A percentile compares a stretch with the other conserved stretches of the same genome.
Evolutionary conservation across 2,888 invertebrate species (phyloP).

Genomic region (Antheraea yamamai): DNA sequence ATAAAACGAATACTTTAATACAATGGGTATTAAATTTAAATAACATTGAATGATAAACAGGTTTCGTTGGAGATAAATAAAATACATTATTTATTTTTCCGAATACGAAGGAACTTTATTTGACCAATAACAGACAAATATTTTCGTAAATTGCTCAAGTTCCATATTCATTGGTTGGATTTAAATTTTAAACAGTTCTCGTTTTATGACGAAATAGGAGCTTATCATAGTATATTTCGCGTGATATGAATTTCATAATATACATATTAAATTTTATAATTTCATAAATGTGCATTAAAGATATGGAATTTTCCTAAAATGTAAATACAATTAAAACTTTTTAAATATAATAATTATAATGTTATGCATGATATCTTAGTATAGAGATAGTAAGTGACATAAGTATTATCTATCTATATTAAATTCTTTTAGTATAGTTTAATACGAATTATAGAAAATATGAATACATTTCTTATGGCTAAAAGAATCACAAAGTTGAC

Average conservation of each 20-base stretch:
- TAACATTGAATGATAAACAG: not conserved
- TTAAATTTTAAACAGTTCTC: slow-evolving; percentile 53
- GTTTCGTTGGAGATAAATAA: slow-evolving; percentile 29
- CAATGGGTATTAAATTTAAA: not conserved
- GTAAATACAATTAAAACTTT: slow-evolving; percentile 62
- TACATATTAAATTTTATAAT: slow-evolving; percentile 36
- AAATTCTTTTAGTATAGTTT: slow-evolving; percentile 48
- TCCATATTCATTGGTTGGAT: slow-evolving; percentile 47
- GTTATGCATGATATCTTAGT: slow-evolving; percentile 47
- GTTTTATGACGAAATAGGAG: slow-evolving; percentile 65
- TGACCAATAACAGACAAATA: slow-evolving; percentile 72
- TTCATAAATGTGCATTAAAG: slow-evolving; percentile 58
- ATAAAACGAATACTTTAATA: not conserved
- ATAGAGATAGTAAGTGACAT: slow-evolving; percentile 63
- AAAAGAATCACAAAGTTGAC: slow-evolving; percentile 73
- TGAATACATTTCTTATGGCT: slow-evolving; percentile 74
- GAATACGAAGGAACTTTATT: slow-evolving; percentile 80
- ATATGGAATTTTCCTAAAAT: slow-evolving; percentile 55
- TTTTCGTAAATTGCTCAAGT: slow-evolving; percentile 50
- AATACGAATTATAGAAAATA: slow-evolving; percentile 73
- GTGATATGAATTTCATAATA: slow-evolving; percentile 68
- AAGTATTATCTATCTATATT: slow-evolving; percentile 66
- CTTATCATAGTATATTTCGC: slow-evolving; percentile 56
- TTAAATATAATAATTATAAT: slow-evolving; percentile 34
- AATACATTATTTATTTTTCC: slow-evolving; percentile 38